Evolutionary conservation across 2,888 invertebrate genomes (phyloP), one percentile per base, ranked within the genome.

Genomic region (Amphipoea lucens): DNA sequence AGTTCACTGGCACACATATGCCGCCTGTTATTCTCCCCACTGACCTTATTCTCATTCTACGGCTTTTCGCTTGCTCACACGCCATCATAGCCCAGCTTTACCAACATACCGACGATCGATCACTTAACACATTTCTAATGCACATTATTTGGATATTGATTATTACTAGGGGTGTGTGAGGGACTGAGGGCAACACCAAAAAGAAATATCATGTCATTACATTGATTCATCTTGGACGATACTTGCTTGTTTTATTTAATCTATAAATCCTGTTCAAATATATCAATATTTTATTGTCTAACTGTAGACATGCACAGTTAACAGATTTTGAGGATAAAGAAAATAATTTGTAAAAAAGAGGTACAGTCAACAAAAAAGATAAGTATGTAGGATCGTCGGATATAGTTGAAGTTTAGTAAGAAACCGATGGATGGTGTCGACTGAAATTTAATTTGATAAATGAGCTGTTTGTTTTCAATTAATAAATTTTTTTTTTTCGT

Each of bases 11-110:
- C 82, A 79, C 77, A 86, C 84, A 83, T 86, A 85, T 78, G 80
- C 79, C 82, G 81, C 74, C 81, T 82, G 81, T 82, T 84, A 82
- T 81, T 84, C 86, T 87, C 87, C 89, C 90, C 79, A 88, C 85
- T 89, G 89, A 88, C 89, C 89, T 88, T 85, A 89, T 88, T 89
- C 90, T 81, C 87, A 82, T 87, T 81, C 40, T 78, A 67, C 68
- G 62, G 81, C 77, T 82, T 88, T 89, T 89, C 76, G 72, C 82
- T 81, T 79, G 78, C 81, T 84, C 85, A 84, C 88, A 82, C 87
- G 87, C 76, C 60, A 80, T 83, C 75, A 81, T 48, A 72, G 40
- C n/a, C 74, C 57, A 76, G 72, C 65, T 72, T 87, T 67, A 79
- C 67, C 11, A 69, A 69, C 85, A 80, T 78, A 63, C 12, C n/a